Evolutionary conservation across 2,113 vertebrate genomes (phyloP).

Genomic region (Oreochromis spilurus): DNA sequence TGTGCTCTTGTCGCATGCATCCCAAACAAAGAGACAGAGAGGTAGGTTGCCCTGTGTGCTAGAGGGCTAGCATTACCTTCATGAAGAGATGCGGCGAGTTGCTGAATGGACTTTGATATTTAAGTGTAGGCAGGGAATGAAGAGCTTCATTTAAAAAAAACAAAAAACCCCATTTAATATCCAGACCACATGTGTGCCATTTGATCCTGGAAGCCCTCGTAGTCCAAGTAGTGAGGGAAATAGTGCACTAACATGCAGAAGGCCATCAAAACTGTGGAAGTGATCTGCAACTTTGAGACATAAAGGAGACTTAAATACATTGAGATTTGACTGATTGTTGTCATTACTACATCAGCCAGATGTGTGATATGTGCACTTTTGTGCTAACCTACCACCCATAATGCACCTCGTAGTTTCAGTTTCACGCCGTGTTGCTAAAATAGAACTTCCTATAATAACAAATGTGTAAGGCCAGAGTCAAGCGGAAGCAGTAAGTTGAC

Average conservation of each 20-base stretch:
- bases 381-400: background rate
- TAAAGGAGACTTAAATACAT: background rate
- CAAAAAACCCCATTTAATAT: background rate
- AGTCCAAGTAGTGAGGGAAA: background rate
- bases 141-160: background rate
- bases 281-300: background rate
- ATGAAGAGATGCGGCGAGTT: background rate
- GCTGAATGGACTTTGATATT: slow-evolving; percentile 29
- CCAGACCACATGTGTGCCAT: background rate
- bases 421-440: background rate
- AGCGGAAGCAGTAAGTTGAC: background rate
- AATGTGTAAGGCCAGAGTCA: background rate
- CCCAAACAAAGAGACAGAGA: slow-evolving; percentile 50
- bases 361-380: background rate
- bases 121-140: background rate
- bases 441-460: background rate
- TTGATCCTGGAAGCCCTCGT: background rate
- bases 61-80: slow-evolving; percentile 52
- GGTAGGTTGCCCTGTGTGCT: slow-evolving; percentile 46
- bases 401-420: background rate
- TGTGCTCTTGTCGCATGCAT: slow-evolving; percentile 60
- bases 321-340: background rate
- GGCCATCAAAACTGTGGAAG: background rate
- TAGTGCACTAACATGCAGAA: background rate
- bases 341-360: background rate